Percentiles rank a stretch among this genome's conserved stretches.
Evolutionary conservation across 2,888 invertebrate species (phyloP).

Genomic region (Trachelus troglodyta): DNA sequence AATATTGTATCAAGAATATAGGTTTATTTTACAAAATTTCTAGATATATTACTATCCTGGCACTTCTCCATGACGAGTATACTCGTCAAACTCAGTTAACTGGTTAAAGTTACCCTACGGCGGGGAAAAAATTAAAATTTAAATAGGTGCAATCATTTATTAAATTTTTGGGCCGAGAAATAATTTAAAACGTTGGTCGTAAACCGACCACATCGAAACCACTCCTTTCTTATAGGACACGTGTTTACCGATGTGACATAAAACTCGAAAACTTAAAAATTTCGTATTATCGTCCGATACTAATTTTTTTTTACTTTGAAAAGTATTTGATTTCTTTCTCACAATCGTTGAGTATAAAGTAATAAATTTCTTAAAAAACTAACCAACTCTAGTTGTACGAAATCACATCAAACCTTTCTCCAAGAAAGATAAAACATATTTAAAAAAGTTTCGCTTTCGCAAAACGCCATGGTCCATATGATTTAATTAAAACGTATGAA

Average conservation of each 20-base stretch:
- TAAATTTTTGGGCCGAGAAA: no score
- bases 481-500: constrained; percentile 47
- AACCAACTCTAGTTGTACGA: background rate
- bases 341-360: background rate
- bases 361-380: background rate
- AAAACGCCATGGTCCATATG: background rate
- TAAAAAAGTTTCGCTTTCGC: background rate
- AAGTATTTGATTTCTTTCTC: background rate
- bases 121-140: no score
- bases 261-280: background rate
- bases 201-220: no score
- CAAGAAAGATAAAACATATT: background rate
- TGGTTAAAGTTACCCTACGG: no score
- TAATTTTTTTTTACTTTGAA: background rate
- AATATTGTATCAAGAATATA: no score
- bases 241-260: background rate
- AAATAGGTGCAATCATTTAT: no score
- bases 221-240: background rate
- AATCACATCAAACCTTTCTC: background rate
- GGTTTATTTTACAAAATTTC: no score
- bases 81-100: no score
- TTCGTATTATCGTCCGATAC: background rate
- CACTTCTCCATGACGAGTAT: no score
- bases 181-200: no score
- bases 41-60: no score